Conservation (phyloP, 2,113 vertebrate genomes). For the Laticauda colubrina region DNA sequence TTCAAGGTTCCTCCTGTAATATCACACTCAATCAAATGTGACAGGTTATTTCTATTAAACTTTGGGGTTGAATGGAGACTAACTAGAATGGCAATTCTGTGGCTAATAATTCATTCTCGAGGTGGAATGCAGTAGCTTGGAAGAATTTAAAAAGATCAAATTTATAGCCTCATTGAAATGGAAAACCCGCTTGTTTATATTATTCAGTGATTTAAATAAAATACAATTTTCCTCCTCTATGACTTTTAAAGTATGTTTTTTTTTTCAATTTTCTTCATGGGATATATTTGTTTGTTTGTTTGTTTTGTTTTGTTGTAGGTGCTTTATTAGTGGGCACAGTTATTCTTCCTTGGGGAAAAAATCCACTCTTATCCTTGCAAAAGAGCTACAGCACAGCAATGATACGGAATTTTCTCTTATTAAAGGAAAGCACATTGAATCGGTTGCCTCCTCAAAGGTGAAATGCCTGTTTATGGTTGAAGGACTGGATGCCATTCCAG, state of each 20-base stretch:
- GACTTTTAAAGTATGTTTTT: slow-evolving; percentile 1
- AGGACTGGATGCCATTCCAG: neutral
- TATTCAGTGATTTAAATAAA: slow-evolving; percentile 59
- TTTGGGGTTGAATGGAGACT: slow-evolving; percentile 70
- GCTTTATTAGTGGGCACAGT: slow-evolving; percentile 13
- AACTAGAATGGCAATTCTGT: slow-evolving; percentile 64
- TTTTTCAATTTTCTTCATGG: slow-evolving; percentile 30
- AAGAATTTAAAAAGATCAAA: slow-evolving; percentile 59
- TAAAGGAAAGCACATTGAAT: slow-evolving; percentile 36
- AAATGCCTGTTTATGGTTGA: neutral
- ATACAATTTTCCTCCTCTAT: slow-evolving; percentile 25
- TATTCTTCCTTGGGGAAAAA: slow-evolving; percentile 20
- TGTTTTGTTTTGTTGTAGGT: neutral
- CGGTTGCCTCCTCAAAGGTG: slow-evolving; percentile 18
- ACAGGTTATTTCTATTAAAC: slow-evolving; percentile 75
- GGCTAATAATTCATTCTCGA: slow-evolving; percentile 66
- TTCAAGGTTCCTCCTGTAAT: slow-evolving; percentile 66
- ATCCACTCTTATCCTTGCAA: neutral
- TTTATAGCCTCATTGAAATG: slow-evolving; percentile 48
- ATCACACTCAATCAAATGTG: slow-evolving; percentile 71
- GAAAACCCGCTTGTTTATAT: slow-evolving; percentile 57
- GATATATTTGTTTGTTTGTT: slow-evolving; percentile 28
- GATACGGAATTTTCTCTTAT: neutral
- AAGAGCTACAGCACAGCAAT: neutral
- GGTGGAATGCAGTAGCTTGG: slow-evolving; percentile 47